Percentiles rank a stretch among this genome's conserved stretches.
These are phyloP conservation scores for Eupithecia tripunctaria DNA, from an alignment of 2,888 invertebrate species.

Conservation along the genomic window DNA sequence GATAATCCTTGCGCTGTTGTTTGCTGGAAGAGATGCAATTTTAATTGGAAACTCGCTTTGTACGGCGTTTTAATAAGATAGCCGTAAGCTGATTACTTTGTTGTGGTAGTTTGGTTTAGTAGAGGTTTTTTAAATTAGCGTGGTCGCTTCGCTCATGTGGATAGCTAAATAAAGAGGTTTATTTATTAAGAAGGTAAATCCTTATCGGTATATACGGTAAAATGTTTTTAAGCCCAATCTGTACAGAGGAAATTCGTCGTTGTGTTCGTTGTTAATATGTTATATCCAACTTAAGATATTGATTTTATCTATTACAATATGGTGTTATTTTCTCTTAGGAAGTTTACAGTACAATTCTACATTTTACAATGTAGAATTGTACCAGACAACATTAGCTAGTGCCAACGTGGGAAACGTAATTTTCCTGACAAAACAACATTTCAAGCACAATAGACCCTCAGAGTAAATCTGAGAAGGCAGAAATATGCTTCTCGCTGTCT, in stretches of 20 bases:
- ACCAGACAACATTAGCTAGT: neutral
- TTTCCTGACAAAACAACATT: constrained; percentile 15
- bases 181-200: neutral
- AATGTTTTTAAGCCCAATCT: neutral
- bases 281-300: neutral
- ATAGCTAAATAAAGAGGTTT: neutral
- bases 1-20: constrained; percentile 43
- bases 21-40: constrained; percentile 43
- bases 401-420: constrained; percentile 1
- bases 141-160: neutral
- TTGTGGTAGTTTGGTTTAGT: constrained; percentile 14
- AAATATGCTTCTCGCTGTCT: constrained; percentile 50
- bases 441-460: constrained; percentile 47
- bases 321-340: neutral
- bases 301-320: neutral
- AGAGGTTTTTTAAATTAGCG: constrained; percentile 13
- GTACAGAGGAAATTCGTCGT: neutral
- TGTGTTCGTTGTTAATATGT: neutral
- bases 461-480: constrained; percentile 52
- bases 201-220: neutral
- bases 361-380: neutral
- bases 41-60: constrained; percentile 39
- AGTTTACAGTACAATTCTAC: no score
- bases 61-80: constrained; percentile 35
- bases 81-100: constrained; percentile 35